A percentile compares a stretch with the other conserved stretches of the same genome.
phyloP scores from a whole-genome alignment of 2,113 vertebrate species.

The Fulica atra region DNA sequence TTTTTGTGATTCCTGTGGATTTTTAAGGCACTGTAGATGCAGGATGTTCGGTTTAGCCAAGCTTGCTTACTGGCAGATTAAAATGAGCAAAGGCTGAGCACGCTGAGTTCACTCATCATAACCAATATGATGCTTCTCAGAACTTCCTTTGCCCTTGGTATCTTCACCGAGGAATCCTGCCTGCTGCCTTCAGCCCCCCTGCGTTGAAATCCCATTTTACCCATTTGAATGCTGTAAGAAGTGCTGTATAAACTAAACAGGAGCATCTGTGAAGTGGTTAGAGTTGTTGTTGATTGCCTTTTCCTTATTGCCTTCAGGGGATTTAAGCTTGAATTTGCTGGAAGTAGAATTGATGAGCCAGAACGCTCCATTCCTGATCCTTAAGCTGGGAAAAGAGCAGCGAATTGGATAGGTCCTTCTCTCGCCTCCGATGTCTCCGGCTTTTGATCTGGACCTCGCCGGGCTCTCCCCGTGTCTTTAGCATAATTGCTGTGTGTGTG shows the following conservation, averaged over 20 bases:
- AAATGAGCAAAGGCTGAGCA: conserved; percentile 66
- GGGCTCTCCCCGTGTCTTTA: background rate
- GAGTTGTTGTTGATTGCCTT: conserved; percentile 54
- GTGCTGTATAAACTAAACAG: conserved; percentile 31
- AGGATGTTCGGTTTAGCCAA: conserved; percentile 33
- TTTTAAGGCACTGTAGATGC: conserved; percentile 51
- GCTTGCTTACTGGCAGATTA: conserved; percentile 51
- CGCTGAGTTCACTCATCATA: conserved; percentile 55
- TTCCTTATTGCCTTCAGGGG: conserved; percentile 51
- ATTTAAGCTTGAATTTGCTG: conserved; percentile 58
- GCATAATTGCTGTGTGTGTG: background rate
- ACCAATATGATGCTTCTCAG: conserved; percentile 10
- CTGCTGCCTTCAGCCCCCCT: conserved; percentile 69
- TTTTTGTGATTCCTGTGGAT: conserved; percentile 54
- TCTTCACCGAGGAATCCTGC: conserved; percentile 63
- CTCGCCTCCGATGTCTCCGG: background rate
- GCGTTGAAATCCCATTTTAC: conserved; percentile 68
- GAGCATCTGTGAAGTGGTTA: conserved; percentile 72
- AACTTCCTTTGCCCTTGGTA: conserved; percentile 42
- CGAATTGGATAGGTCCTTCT: conserved; percentile 23
- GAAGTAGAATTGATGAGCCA: conserved; percentile 59
- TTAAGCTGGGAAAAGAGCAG: background rate
- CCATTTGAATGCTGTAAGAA: conserved; percentile 45
- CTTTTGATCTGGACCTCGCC: background rate
- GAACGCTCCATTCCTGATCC: conserved; percentile 62